phyloP scores from a whole-genome alignment of 2,888 invertebrate genomes.

The Andrena minutula region DNA sequence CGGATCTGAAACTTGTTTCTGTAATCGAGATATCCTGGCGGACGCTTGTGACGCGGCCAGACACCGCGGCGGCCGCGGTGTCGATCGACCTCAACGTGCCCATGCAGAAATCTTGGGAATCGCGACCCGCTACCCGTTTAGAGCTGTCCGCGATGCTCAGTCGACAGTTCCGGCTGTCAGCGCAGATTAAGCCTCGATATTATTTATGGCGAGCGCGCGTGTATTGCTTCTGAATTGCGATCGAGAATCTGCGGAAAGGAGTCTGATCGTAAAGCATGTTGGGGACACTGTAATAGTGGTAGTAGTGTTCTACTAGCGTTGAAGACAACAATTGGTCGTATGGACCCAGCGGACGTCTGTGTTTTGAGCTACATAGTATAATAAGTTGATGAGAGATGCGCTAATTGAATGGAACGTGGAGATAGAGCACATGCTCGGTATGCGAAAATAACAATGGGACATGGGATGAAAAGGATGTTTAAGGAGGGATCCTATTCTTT shows the following conservation, averaged over 20 bases:
- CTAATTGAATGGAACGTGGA: no score
- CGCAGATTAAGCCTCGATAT: constrained; percentile 35
- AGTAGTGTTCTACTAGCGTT: no score
- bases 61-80: not conserved
- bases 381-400: no score
- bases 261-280: no score
- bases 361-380: no score
- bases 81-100: constrained; percentile 33
- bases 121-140: not conserved
- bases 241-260: not conserved
- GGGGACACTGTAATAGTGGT: no score
- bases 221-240: not conserved
- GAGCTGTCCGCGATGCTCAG: constrained; percentile 8
- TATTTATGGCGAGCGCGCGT: constrained; percentile 26
- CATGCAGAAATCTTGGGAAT: constrained; percentile 31
- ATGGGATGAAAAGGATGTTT: no score
- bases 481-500: no score
- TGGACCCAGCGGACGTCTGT: no score
- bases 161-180: constrained; percentile 16
- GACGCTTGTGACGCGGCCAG: not conserved
- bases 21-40: constrained; percentile 54
- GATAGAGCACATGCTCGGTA: no score
- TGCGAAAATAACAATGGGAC: no score
- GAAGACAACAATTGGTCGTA: no score
- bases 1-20: constrained; percentile 61